phyloP scores from a whole-genome alignment of 2,888 invertebrate species.

The Ophion ellenae region DNA sequence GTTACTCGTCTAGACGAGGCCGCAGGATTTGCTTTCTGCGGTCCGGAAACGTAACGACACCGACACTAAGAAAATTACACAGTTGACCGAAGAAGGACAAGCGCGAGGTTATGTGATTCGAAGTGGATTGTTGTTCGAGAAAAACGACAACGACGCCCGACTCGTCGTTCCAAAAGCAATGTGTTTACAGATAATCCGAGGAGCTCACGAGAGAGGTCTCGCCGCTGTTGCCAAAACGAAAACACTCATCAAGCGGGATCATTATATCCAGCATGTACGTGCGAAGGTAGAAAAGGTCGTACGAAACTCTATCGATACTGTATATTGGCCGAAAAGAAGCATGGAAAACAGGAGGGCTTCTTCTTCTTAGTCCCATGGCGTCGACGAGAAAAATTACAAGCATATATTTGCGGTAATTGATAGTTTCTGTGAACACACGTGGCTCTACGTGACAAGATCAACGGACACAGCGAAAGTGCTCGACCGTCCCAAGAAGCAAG shows the following conservation, averaged over 20 bases:
- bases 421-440: no score
- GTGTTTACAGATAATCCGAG: conserved; percentile 56
- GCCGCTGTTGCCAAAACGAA: conserved; percentile 62
- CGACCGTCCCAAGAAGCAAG: conserved; percentile 35
- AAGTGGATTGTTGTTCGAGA: conserved; percentile 52
- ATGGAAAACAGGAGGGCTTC: conserved; percentile 64
- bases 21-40: no score
- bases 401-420: no score
- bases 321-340: conserved; percentile 65
- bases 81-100: no score
- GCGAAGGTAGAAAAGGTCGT: conserved; percentile 55
- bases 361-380: conserved; percentile 46
- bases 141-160: conserved; percentile 45
- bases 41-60: no score
- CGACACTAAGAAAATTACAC: no score
- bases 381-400: no score
- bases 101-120: not conserved
- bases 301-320: conserved; percentile 60
- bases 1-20: no score
- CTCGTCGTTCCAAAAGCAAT: conserved; percentile 59
- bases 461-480: no score
- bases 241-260: conserved; percentile 55
- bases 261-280: conserved; percentile 50
- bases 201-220: conserved; percentile 63
- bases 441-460: no score